A percentile compares a stretch with the other conserved stretches of the same genome.
Evolutionary conservation across 1,140 invertebrate genomes (phyloP).

Genomic region (Prorops nasuta): DNA sequence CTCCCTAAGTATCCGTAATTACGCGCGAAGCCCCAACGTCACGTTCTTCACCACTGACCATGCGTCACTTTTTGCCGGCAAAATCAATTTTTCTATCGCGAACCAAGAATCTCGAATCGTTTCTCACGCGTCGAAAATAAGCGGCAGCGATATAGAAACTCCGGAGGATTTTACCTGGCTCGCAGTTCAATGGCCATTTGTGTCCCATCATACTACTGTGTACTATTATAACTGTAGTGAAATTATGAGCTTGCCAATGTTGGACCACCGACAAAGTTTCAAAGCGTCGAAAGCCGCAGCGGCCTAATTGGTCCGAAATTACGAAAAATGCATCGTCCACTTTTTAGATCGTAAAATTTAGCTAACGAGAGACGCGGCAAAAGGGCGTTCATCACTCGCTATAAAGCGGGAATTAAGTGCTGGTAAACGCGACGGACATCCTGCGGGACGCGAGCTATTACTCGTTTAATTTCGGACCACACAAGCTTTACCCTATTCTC

Average conservation of each 20-base stretch:
- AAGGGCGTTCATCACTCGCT: constrained; percentile 27
- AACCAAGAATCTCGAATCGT: too few species aligned
- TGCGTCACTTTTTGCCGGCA: too few species aligned
- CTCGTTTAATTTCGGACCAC: constrained; percentile 38
- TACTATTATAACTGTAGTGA: constrained; percentile 14
- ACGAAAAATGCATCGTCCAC: constrained; percentile 30
- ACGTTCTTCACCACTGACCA: too few species aligned
- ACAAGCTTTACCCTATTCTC: constrained; percentile 15
- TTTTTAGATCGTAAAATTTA: constrained; percentile 43
- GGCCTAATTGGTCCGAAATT: constrained; percentile 33
- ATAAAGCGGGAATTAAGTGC: constrained; percentile 29
- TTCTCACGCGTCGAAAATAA: too few species aligned
- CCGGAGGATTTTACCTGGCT: too few species aligned
- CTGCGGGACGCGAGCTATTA: constrained; percentile 32
- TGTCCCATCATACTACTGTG: too few species aligned
- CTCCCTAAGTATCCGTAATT: too few species aligned
- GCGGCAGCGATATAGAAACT: too few species aligned
- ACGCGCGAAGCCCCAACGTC: too few species aligned
- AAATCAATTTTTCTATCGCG: too few species aligned
- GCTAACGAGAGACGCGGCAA: constrained; percentile 37
- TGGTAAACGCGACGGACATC: constrained; percentile 27
- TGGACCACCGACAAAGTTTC: constrained; percentile 3
- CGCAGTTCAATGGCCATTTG: too few species aligned
- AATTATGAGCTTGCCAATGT: constrained; percentile 11
- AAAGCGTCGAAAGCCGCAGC: constrained; percentile 9